phyloP scores from a whole-genome alignment of 2,888 invertebrate species.

The Erebia palarica region DNA sequence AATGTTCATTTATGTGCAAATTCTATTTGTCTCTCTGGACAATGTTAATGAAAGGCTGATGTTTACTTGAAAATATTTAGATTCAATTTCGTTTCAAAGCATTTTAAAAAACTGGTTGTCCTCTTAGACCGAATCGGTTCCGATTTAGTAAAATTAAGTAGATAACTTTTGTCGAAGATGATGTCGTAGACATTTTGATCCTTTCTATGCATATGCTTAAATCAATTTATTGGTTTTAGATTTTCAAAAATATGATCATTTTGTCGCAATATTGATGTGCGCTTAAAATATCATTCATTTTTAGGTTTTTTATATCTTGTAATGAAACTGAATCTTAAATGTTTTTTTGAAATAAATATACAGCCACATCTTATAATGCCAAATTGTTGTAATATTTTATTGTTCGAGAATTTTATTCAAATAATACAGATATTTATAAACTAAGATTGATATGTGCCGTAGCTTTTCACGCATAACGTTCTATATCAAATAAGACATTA shows the following conservation, averaged over 20 bases:
- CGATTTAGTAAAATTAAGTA: too few relatives aligned
- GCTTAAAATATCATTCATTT: too few relatives aligned
- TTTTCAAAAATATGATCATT: too few relatives aligned
- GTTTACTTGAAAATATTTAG: conserved; percentile 31
- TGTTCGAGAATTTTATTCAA: conserved; percentile 9
- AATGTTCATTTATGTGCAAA: conserved; percentile 36
- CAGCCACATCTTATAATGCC: conserved; percentile 3
- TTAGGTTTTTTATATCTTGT: neutral
- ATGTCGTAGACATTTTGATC: too few relatives aligned
- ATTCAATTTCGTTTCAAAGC: neutral
- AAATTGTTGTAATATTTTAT: conserved; percentile 12
- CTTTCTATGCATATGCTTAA: too few relatives aligned
- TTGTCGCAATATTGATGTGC: too few relatives aligned
- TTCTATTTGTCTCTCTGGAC: conserved; percentile 32
- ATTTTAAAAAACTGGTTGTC: too few relatives aligned
- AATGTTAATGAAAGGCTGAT: conserved; percentile 6
- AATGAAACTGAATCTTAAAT: conserved; percentile 17
- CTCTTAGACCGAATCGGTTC: too few relatives aligned
- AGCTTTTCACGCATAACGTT: conserved; percentile 3
- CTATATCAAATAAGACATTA: neutral
- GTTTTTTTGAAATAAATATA: conserved; percentile 27
- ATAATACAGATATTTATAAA: conserved; percentile 8
- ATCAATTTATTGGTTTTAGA: too few relatives aligned
- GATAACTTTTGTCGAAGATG: too few relatives aligned
- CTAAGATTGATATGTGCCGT: neutral